Percentiles rank a stretch among this genome's conserved stretches.
phyloP scores from a whole-genome alignment of 1,140 invertebrate genomes.

The Acyrthosiphon pisum region DNA sequence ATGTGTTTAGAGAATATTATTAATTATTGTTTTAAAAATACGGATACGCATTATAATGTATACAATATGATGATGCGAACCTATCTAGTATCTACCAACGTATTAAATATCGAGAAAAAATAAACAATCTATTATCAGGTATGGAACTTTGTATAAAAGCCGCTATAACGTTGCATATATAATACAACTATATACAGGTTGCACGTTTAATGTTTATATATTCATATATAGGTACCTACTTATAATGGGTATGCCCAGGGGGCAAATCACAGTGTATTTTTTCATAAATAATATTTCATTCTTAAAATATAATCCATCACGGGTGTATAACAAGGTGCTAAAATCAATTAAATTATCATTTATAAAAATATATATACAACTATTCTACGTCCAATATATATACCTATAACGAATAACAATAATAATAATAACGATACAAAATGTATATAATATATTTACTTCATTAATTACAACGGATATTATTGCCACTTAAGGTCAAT shows the following conservation, averaged over 20 bases:
- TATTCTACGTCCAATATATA: not conserved
- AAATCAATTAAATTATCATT: conserved; percentile 20
- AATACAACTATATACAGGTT: not conserved
- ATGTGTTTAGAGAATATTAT: not conserved
- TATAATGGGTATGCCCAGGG: not conserved
- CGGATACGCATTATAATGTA: not conserved
- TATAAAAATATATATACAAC: not conserved
- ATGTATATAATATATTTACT: not conserved
- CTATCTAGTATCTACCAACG: not conserved
- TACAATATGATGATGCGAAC: not conserved
- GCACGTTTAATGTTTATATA: not conserved
- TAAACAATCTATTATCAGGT: not conserved
- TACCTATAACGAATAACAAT: not conserved
- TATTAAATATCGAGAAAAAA: not conserved
- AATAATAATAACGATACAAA: not conserved
- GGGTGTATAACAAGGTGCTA: not conserved
- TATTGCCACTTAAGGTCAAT: not conserved
- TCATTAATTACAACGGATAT: not conserved
- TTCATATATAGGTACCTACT: not conserved
- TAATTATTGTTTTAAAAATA: not conserved
- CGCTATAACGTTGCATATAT: not conserved
- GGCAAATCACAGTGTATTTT: conserved; percentile 6
- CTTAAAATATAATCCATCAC: not conserved
- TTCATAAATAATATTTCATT: conserved; percentile 11
- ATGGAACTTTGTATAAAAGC: not conserved